These are phyloP conservation scores for Diaphora mendica DNA, from an alignment of 2,888 invertebrate species.

Conservation along the genomic window DNA sequence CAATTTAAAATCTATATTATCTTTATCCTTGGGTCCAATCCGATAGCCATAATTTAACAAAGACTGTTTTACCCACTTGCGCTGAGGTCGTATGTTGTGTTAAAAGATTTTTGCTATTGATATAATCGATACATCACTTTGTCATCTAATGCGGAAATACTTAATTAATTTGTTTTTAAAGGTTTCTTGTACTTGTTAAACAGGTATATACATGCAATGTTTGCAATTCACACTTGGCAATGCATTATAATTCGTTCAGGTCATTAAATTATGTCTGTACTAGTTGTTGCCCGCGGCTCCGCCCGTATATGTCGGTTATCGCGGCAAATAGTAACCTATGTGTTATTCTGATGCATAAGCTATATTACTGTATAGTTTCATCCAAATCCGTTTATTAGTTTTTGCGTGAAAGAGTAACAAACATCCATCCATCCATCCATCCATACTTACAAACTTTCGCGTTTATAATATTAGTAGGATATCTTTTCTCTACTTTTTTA, in stretches of 20 bases:
- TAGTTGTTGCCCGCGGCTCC: too few relatives aligned
- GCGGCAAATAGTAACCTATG: too few relatives aligned
- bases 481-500: not conserved
- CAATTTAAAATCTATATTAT: conserved; percentile 52
- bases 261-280: not conserved
- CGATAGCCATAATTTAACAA: conserved; percentile 49
- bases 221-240: not conserved
- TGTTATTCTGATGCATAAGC: too few relatives aligned
- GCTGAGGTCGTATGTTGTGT: conserved; percentile 26
- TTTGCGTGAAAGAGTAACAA: too few relatives aligned
- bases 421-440: too few relatives aligned
- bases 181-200: not conserved
- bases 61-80: conserved; percentile 38
- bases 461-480: too few relatives aligned
- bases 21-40: conserved; percentile 48
- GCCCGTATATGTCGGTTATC: too few relatives aligned
- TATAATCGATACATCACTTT: conserved; percentile 39
- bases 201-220: not conserved
- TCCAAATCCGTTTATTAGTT: too few relatives aligned
- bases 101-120: conserved; percentile 44
- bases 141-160: conserved; percentile 61
- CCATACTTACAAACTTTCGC: too few relatives aligned
- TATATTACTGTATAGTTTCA: too few relatives aligned
- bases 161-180: conserved; percentile 3
- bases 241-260: not conserved